Conservation (phyloP, 2,797 vertebrate species). For the Sitta carolinensis region DNA sequence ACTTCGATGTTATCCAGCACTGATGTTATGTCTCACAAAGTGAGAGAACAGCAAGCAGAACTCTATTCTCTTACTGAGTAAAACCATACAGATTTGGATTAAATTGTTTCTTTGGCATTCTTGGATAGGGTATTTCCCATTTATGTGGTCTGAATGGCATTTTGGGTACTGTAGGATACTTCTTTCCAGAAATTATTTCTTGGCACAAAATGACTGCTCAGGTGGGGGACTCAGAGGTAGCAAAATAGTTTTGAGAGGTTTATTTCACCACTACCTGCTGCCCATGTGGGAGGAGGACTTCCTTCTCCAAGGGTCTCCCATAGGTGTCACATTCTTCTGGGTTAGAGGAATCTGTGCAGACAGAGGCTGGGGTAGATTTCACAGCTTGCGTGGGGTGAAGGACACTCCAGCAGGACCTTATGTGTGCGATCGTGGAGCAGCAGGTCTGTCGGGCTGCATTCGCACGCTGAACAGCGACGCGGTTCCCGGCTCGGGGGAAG, state of each 20-base stretch:
- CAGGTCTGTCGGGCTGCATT: background rate
- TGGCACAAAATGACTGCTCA: background rate
- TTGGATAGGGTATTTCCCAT: background rate
- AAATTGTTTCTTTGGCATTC: background rate
- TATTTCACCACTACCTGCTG: background rate
- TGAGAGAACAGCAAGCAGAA: background rate
- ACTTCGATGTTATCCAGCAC: rapidly evolving
- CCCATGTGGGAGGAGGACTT: background rate
- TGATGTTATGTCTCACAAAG: background rate
- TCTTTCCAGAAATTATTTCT: background rate
- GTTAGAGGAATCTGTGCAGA: background rate
- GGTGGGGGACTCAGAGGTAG: background rate
- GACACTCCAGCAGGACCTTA: background rate
- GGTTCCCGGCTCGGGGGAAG: no score
- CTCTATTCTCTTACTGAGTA: background rate
- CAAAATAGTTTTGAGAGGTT: background rate
- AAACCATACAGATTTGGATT: background rate
- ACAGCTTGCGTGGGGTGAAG: rapidly evolving
- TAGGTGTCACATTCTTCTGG: background rate
- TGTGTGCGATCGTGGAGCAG: rapidly evolving
- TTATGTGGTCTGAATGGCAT: background rate
- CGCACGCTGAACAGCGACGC: no score
- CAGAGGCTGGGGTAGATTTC: background rate
- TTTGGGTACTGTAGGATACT: background rate
- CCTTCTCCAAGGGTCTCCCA: background rate